Conservation (phyloP, 2,113 vertebrate species). For the Brienomyrus longianalis region DNA sequence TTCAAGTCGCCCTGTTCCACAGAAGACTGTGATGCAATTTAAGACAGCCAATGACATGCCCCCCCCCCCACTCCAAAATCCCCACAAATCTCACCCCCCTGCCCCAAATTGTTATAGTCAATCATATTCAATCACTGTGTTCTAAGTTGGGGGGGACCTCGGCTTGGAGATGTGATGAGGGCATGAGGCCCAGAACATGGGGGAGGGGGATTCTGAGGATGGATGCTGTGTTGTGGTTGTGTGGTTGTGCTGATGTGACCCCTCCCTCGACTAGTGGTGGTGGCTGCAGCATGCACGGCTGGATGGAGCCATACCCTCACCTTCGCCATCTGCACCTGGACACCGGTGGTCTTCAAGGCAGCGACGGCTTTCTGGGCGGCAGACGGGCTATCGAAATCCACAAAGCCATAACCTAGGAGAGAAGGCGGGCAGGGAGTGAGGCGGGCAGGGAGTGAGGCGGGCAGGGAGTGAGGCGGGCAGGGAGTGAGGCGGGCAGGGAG, state of each 20-base stretch:
- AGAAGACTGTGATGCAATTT: not conserved
- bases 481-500: too few relatives aligned
- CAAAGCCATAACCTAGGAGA: constrained; percentile 90
- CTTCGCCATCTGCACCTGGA: constrained; percentile 99
- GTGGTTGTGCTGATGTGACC: not conserved
- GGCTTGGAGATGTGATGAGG: not conserved
- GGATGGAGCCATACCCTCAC: constrained; percentile 55
- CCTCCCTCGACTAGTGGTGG: not conserved
- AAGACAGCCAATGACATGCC: not conserved
- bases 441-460: not conserved
- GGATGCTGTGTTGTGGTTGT: too few relatives aligned
- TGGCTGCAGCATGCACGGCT: not conserved
- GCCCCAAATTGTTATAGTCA: not conserved
- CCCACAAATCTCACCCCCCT: not conserved
- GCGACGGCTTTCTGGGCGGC: constrained; percentile 96
- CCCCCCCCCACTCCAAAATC: not conserved
- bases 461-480: not conserved
- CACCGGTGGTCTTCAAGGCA: constrained; percentile 89
- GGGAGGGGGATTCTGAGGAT: not conserved
- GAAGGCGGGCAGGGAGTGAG: not conserved
- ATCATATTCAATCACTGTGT: not conserved
- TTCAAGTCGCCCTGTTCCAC: not conserved
- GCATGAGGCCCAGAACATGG: not conserved
- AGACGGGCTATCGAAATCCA: constrained; percentile 95
- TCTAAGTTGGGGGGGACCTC: not conserved